phyloP scores from a whole-genome alignment of 2,888 invertebrate species.

The Orthonychiurus folsomi region DNA sequence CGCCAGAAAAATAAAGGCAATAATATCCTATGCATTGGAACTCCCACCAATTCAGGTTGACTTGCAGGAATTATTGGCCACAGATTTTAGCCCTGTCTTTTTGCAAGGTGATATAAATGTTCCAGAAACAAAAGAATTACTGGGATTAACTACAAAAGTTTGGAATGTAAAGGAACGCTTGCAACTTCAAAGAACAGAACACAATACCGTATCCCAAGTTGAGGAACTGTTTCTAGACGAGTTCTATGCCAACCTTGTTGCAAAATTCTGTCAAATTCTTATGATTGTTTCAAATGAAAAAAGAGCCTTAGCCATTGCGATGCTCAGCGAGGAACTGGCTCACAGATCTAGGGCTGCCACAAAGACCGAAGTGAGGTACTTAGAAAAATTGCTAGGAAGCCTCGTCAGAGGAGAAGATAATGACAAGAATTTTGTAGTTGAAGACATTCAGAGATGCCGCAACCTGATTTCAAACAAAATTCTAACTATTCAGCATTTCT shows the following conservation, averaged over 20 bases:
- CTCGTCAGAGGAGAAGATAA: no score
- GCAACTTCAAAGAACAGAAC: not conserved
- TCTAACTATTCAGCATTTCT: not conserved
- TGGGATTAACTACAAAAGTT: not conserved
- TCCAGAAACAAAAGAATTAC: not conserved
- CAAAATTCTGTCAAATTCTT: not conserved
- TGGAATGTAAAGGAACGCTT: not conserved
- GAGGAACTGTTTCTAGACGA: not conserved
- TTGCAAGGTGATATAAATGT: not conserved
- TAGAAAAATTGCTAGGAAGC: not conserved
- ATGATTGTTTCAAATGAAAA: not conserved
- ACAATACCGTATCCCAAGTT: not conserved
- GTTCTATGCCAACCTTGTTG: not conserved
- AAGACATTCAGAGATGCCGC: not conserved
- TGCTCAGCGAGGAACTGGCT: not conserved
- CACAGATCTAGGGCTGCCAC: not conserved
- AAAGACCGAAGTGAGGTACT: not conserved
- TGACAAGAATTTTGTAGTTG: not conserved
- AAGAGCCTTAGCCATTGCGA: not conserved
- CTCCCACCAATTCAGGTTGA: not conserved
- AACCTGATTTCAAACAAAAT: not conserved
- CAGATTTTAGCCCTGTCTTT: not conserved
- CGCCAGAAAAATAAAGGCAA: not conserved
- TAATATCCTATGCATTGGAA: not conserved
- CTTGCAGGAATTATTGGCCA: not conserved